Percentiles rank a stretch among this genome's conserved stretches.
phyloP scores from a whole-genome alignment of 2,113 vertebrate genomes.

The Gadus macrocephalus region DNA sequence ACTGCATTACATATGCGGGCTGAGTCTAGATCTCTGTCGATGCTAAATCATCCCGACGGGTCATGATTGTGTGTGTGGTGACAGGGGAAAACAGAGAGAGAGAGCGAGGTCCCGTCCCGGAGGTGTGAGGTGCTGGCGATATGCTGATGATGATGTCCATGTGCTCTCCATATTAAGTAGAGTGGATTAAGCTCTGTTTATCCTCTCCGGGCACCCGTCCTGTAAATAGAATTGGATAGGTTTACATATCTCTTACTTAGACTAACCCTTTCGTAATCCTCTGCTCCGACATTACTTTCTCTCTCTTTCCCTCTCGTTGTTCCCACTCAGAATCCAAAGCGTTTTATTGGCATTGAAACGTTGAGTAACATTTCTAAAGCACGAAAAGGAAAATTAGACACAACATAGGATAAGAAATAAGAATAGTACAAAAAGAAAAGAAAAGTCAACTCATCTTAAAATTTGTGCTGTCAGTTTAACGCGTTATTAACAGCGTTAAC shows the following conservation, averaged over 20 bases:
- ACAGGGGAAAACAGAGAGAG: background rate
- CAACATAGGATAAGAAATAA: background rate
- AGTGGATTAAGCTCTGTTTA: constrained; percentile 45
- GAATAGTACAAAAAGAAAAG: background rate
- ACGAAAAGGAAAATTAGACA: background rate
- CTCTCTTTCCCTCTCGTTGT: background rate
- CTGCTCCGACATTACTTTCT: background rate
- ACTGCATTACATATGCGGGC: too few species aligned
- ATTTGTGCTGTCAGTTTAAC: too few species aligned
- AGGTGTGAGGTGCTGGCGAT: background rate
- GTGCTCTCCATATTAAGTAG: constrained; percentile 14
- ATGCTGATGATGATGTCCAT: constrained; percentile 29
- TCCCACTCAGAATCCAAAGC: constrained; percentile 1
- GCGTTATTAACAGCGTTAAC: too few species aligned
- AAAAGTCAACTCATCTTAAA: too few species aligned
- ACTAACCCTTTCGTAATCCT: constrained; percentile 11
- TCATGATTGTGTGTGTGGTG: background rate
- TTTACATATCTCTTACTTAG: constrained; percentile 40
- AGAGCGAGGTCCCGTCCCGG: background rate
- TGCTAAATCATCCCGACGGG: too few species aligned
- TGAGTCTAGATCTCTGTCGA: too few species aligned
- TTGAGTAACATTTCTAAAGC: too few species aligned
- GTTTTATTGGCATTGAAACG: constrained; percentile 23
- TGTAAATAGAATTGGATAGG: constrained; percentile 31
- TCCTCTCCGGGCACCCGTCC: constrained; percentile 33